phyloP scores from a whole-genome alignment of 2,113 vertebrate species.

The Cephalophus harveyi region DNA sequence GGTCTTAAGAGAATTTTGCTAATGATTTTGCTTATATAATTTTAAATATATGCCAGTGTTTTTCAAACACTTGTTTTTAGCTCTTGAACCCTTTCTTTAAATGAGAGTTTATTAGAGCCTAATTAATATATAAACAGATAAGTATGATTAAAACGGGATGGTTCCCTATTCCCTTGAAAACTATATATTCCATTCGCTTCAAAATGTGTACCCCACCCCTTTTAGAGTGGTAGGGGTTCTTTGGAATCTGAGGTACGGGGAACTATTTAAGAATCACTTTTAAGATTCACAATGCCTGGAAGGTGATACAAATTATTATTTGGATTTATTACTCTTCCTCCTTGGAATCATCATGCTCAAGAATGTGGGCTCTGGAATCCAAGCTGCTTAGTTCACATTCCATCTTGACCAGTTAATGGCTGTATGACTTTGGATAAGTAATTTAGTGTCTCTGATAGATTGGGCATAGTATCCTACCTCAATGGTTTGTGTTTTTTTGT shows the following conservation, averaged over 20 bases:
- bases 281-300: neutral
- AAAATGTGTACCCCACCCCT: neutral
- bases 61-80: neutral
- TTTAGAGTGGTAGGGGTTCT: neutral
- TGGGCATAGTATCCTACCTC: neutral
- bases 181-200: neutral
- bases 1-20: neutral
- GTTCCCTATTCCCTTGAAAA: neutral
- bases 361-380: neutral
- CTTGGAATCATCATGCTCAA: neutral
- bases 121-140: neutral
- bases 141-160: neutral
- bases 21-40: neutral
- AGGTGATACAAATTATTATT: neutral
- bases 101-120: neutral
- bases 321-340: neutral
- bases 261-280: neutral
- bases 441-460: neutral
- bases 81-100: neutral
- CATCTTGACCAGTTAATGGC: neutral
- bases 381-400: neutral
- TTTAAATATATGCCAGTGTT: neutral
- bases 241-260: neutral
- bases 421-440: neutral
- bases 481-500: neutral